A percentile compares a stretch with the other conserved stretches of the same genome.
These are phyloP conservation scores for Pipa parva DNA, from an alignment of 2,113 vertebrate genomes.

Conservation along the genomic window DNA sequence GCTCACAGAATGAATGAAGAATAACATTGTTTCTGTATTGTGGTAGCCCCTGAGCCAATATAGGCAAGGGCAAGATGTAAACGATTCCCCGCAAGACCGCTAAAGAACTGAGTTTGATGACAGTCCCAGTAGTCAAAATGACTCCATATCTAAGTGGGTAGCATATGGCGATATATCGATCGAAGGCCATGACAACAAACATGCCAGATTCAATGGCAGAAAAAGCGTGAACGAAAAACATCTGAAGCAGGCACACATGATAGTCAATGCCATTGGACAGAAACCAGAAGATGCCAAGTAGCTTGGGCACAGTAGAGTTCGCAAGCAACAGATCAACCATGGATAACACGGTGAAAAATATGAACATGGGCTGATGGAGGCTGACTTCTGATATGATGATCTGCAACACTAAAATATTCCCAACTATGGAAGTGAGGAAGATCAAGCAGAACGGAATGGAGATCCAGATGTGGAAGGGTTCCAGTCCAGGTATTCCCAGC, in stretches of 20 bases:
- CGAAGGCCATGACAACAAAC: slow-evolving; percentile 35
- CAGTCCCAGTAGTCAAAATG: not conserved
- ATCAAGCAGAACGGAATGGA: slow-evolving; percentile 26
- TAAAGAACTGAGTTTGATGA: not conserved
- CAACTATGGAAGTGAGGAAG: not conserved
- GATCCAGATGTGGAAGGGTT: slow-evolving; percentile 24
- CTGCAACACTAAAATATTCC: slow-evolving; percentile 1
- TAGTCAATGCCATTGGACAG: slow-evolving; percentile 8
- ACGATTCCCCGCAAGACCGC: slow-evolving; percentile 7
- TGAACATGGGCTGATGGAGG: slow-evolving; percentile 36
- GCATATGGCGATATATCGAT: slow-evolving; percentile 32
- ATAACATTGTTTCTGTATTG: slow-evolving; percentile 13
- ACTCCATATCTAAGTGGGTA: slow-evolving; percentile 29
- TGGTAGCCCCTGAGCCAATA: not conserved
- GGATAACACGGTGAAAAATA: slow-evolving; percentile 7
- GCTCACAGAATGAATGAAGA: slow-evolving; percentile 31
- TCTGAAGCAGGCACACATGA: slow-evolving; percentile 27
- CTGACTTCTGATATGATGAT: slow-evolving; percentile 17
- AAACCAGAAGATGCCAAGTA: slow-evolving; percentile 29
- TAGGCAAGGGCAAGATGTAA: slow-evolving; percentile 15
- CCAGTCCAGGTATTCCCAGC: slow-evolving; percentile 29
- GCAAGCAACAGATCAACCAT: slow-evolving; percentile 19
- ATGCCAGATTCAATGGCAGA: slow-evolving; percentile 23
- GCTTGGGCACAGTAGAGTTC: slow-evolving; percentile 24
- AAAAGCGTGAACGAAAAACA: slow-evolving; percentile 31